phyloP scores from a whole-genome alignment of 2,113 vertebrate genomes.

The Turnix velox region DNA sequence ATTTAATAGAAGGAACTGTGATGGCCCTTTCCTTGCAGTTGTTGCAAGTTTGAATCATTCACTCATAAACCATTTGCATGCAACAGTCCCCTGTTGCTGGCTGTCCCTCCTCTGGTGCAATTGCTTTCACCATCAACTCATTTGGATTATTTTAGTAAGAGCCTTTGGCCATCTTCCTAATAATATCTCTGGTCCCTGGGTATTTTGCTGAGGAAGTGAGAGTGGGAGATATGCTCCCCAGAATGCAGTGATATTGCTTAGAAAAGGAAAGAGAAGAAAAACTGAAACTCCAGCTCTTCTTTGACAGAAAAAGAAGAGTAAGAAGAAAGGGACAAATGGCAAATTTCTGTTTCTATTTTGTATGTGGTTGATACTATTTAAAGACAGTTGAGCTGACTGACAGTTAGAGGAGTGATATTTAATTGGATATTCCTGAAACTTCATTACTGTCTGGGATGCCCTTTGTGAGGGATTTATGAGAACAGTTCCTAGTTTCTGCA shows the following conservation, averaged over 20 bases:
- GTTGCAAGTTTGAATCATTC: not conserved
- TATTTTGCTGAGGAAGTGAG: too few species aligned
- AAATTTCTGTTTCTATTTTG: not conserved
- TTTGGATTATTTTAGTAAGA: not conserved
- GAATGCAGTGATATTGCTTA: not conserved
- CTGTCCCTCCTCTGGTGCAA: not conserved
- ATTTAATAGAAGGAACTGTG: not conserved
- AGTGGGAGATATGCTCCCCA: not conserved
- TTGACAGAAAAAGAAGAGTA: not conserved
- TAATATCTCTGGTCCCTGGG: not conserved
- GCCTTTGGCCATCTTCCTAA: not conserved
- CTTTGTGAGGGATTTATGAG: not conserved
- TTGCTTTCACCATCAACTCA: not conserved
- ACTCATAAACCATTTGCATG: not conserved
- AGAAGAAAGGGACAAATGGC: not conserved
- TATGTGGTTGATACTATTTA: not conserved
- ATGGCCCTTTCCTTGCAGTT: not conserved
- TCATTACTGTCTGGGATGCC: not conserved
- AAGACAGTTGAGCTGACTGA: not conserved
- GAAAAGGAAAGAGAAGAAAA: not conserved
- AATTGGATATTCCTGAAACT: not conserved
- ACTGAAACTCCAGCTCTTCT: not conserved
- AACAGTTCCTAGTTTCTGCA: not conserved
- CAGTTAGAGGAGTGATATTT: not conserved
- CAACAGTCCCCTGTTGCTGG: not conserved